phyloP scores from a whole-genome alignment of 1,140 invertebrate species.

The Magallana ariakensis region DNA sequence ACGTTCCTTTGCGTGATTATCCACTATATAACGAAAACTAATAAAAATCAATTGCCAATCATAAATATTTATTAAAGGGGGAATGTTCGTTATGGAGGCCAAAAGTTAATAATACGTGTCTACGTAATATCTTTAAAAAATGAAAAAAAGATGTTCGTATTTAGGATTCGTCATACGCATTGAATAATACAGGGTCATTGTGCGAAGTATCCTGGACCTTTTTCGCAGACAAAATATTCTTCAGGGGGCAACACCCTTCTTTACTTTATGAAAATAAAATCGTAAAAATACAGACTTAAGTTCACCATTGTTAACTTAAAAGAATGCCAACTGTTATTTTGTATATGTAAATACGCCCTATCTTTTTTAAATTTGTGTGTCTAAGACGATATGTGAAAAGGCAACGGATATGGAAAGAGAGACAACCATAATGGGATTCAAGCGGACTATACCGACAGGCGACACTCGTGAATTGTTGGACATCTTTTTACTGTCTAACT shows the following conservation, averaged over 20 bases:
- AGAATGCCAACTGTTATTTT: too few species aligned
- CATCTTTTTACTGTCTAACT: too few species aligned
- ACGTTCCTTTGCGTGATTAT: neutral
- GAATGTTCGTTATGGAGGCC: neutral
- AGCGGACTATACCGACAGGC: too few species aligned
- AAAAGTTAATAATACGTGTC: neutral
- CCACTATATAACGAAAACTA: neutral
- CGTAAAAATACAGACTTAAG: neutral
- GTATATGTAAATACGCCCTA: neutral
- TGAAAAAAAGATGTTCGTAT: neutral
- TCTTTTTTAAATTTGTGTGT: too few species aligned
- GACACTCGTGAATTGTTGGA: too few species aligned
- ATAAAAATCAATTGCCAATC: neutral
- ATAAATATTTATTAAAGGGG: slow-evolving; percentile 6
- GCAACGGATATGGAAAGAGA: neutral
- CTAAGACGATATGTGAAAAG: too few species aligned
- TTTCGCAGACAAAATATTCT: neutral
- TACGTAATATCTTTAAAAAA: neutral
- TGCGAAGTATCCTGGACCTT: neutral
- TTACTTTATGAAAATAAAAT: neutral
- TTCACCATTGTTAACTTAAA: neutral
- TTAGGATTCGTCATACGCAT: neutral
- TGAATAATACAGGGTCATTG: neutral
- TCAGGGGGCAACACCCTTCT: neutral
- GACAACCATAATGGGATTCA: neutral